Conservation (phyloP, 2,888 invertebrate genomes). For the Cheilosia impressa region DNA sequence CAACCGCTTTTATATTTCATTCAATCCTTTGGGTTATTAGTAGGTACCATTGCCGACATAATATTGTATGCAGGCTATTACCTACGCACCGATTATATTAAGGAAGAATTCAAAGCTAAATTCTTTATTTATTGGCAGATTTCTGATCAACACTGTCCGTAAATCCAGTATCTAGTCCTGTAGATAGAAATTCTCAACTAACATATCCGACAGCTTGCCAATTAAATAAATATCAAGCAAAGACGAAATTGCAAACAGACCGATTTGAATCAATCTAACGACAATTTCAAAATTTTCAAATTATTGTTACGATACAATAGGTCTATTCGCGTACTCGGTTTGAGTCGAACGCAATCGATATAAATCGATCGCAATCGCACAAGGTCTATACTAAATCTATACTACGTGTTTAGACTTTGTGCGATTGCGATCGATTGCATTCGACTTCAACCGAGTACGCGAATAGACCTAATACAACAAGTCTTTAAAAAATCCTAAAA, state of each 20-base stretch:
- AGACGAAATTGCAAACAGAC: neutral
- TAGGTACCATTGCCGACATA: neutral
- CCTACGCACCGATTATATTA: neutral
- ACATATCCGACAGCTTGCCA: neutral
- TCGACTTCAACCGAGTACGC: no score
- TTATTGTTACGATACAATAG: neutral
- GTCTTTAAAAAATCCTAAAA: neutral
- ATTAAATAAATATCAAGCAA: constrained; percentile 7
- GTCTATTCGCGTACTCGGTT: no score
- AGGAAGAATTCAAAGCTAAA: neutral
- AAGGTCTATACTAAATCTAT: no score
- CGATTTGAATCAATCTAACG: neutral
- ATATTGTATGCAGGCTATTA: neutral
- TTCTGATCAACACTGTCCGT: neutral
- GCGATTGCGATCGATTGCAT: no score
- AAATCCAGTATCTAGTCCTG: neutral
- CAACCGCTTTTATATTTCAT: no score
- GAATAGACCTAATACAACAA: neutral
- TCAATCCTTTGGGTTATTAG: no score
- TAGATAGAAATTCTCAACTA: neutral
- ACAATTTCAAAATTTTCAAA: neutral
- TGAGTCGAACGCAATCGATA: no score
- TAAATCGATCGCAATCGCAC: no score
- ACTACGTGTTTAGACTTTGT: no score
- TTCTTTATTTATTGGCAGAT: neutral